Evolutionary conservation across 2,888 invertebrate genomes (phyloP).

Genomic region (Laspeyria flexula): DNA sequence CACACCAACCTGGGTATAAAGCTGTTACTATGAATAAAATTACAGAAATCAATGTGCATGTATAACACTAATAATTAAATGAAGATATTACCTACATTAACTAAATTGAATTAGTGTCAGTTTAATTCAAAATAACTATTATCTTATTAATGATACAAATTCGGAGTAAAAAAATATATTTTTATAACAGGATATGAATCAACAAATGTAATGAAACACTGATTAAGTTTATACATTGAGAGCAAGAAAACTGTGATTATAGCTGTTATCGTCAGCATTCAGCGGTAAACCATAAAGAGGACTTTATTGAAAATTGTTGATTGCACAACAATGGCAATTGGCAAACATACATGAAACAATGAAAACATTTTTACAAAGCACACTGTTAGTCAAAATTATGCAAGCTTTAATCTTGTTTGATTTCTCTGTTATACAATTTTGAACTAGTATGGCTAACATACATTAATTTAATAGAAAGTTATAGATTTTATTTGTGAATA

Average conservation of each 20-base stretch:
- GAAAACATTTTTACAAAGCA: conserved; percentile 62
- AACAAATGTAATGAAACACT: conserved; percentile 67
- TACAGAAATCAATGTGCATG: background rate
- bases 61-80: background rate
- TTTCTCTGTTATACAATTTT: conserved; percentile 5
- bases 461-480: background rate
- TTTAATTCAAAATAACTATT: too few relatives aligned
- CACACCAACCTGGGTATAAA: too few relatives aligned
- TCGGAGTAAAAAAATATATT: conserved; percentile 4
- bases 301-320: conserved; percentile 82
- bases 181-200: conserved; percentile 62
- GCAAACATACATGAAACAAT: conserved; percentile 73
- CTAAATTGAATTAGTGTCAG: too few relatives aligned
- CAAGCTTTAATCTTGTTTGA: conserved; percentile 42
- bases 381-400: conserved; percentile 51
- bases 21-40: too few relatives aligned
- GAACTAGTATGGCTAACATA: background rate
- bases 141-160: too few relatives aligned
- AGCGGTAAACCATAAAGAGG: conserved; percentile 70
- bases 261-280: conserved; percentile 67
- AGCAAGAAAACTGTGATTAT: conserved; percentile 52
- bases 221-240: conserved; percentile 65
- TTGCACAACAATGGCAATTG: conserved; percentile 79
- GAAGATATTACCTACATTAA: too few relatives aligned
- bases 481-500: background rate